These are phyloP conservation scores for Sipha maydis DNA, from an alignment of 2,888 invertebrate genomes.

Conservation along the genomic window DNA sequence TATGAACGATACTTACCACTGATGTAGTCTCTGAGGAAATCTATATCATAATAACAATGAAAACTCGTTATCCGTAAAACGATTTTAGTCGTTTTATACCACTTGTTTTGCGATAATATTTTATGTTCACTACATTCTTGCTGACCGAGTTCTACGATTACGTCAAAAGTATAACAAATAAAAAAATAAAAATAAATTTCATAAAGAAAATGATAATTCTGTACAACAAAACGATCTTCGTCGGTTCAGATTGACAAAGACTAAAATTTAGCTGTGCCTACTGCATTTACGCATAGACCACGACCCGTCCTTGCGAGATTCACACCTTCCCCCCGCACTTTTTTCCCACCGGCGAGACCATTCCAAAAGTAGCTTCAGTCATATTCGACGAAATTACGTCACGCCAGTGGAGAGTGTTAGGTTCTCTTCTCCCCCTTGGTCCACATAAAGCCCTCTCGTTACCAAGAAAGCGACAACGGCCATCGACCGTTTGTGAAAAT, in stretches of 20 bases:
- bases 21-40: no score
- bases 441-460: not conserved
- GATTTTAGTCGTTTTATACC: no score
- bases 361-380: not conserved
- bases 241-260: not conserved
- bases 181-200: no score
- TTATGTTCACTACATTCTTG: not conserved
- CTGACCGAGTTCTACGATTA: no score
- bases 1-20: not conserved
- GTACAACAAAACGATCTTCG: not conserved
- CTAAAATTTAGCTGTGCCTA: not conserved
- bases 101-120: no score
- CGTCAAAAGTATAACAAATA: no score
- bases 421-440: not conserved
- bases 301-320: conserved; percentile 27
- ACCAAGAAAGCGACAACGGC: conserved; percentile 5
- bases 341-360: no score
- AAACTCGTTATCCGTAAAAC: no score
- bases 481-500: not conserved
- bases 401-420: not conserved
- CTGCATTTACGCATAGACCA: conserved; percentile 11
- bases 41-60: no score
- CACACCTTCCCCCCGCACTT: not conserved
- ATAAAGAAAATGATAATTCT: no score
- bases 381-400: conserved; percentile 25